phyloP scores from a whole-genome alignment of 2,113 vertebrate species.

The Ammodytes marinus region DNA sequence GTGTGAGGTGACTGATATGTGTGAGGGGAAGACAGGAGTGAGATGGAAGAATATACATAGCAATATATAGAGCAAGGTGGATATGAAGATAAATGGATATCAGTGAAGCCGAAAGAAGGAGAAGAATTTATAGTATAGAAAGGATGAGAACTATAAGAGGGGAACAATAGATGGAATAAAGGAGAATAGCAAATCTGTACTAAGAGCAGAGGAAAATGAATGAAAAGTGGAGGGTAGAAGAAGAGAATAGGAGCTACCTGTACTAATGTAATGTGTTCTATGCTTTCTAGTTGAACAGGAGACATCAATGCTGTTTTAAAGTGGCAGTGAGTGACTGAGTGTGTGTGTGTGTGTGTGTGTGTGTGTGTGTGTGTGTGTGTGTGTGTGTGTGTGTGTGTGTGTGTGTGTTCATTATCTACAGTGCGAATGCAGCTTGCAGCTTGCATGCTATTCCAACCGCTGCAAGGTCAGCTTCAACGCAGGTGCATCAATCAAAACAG shows the following conservation, averaged over 20 bases:
- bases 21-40: background rate
- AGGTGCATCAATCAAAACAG: conserved; percentile 59
- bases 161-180: background rate
- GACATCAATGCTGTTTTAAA: conserved; percentile 59
- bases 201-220: background rate
- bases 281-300: conserved; percentile 42
- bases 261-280: conserved; percentile 53
- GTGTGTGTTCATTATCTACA: conserved; percentile 51
- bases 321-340: background rate
- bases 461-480: conserved; percentile 67
- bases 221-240: background rate
- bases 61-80: background rate
- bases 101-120: background rate
- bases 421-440: conserved; percentile 47
- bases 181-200: background rate
- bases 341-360: conserved; percentile 6
- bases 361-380: conserved; percentile 13
- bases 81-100: background rate
- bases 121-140: background rate
- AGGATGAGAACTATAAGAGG: background rate
- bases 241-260: background rate
- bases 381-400: conserved; percentile 29
- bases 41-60: background rate
- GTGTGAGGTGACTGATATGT: conserved; percentile 21
- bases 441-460: conserved; percentile 31